Evolutionary conservation across 2,113 vertebrate species (phyloP), one percentile per base, ranked within the genome.

Genomic region (Hydrochoerus hydrochaeris): DNA sequence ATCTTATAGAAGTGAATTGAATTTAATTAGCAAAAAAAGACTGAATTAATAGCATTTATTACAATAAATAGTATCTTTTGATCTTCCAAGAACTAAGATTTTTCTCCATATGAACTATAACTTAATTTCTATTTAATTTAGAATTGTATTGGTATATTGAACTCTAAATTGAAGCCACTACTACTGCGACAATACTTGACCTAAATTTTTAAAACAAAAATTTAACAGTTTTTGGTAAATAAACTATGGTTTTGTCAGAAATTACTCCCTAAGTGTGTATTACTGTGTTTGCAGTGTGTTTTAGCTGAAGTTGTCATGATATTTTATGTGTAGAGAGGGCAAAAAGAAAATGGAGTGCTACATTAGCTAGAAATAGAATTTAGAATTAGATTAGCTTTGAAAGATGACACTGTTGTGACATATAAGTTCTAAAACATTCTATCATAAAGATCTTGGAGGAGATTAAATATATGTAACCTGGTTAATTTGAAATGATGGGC

Each of bases 271-370:
- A 91, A 97, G 91, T 98, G 92, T 98, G 96, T 90, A 97, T 98
- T 95, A 98, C 97, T 98, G 41, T 95, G n/a, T 88, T 90, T 95
- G 88, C 92, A 96, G 54, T 97, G 97, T 98, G 98, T 98, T 97
- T 98, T 67, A 95, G 86, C 89, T 95, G 88, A 94, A 97, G 67
- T 95, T 84, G 41, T n/a, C 95, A 75, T 97, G 85, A 87, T 97
- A 84, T 98, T 96, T 98, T 98, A 65, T 58, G 8, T 80, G 67
- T 65, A 73, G 62, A 85, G 13, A 84, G 81, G 41, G 38, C 46
- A 65, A 85, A 82, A 84, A 35, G 24, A 86, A 81, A 87, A 49
- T 35, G 10, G 58, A 57, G 7, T 90, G 49, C 60, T 83, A 86
- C 85, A 82, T 92, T 82, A 96, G 94, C 97, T 92, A 97, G 78